These are phyloP conservation scores for Scomber scombrus DNA, from an alignment of 2,113 vertebrate genomes.

Conservation along the genomic window DNA sequence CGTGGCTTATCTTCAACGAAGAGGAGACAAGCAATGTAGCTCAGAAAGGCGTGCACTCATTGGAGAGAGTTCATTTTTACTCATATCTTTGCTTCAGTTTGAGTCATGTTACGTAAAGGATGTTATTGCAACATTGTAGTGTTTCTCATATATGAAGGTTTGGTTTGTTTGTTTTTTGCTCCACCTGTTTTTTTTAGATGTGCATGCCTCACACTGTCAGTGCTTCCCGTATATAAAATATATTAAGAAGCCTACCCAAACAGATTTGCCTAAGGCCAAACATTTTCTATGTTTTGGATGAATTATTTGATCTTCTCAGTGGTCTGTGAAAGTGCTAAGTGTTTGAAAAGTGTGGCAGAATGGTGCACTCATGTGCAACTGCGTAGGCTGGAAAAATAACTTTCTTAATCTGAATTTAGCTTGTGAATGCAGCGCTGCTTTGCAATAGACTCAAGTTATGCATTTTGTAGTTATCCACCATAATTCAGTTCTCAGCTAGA, in stretches of 20 bases:
- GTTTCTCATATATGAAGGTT: neutral
- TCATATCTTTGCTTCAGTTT: conserved; percentile 36
- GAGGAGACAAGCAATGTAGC: conserved; percentile 47
- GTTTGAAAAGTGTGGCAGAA: conserved; percentile 17
- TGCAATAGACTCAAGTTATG: neutral
- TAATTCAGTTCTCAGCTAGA: neutral
- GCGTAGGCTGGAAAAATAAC: conserved; percentile 4
- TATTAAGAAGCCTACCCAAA: neutral
- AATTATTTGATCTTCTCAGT: neutral
- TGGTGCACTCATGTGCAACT: conserved; percentile 27
- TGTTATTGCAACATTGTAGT: neutral
- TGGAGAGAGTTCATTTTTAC: conserved; percentile 45
- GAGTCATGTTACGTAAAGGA: conserved; percentile 15
- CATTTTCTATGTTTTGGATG: conserved; percentile 1
- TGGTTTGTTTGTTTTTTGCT: too few relatives aligned
- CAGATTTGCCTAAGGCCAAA: neutral
- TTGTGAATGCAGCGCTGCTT: neutral
- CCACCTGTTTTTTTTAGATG: too few relatives aligned
- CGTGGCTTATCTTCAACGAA: conserved; percentile 58
- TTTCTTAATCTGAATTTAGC: conserved; percentile 5
- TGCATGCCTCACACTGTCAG: too few relatives aligned
- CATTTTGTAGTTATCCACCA: neutral
- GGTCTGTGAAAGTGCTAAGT: neutral
- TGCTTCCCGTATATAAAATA: neutral
- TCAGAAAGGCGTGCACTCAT: conserved; percentile 42